Evolutionary conservation across 2,888 invertebrate species (phyloP).

Genomic region (Heteropelma amictum): DNA sequence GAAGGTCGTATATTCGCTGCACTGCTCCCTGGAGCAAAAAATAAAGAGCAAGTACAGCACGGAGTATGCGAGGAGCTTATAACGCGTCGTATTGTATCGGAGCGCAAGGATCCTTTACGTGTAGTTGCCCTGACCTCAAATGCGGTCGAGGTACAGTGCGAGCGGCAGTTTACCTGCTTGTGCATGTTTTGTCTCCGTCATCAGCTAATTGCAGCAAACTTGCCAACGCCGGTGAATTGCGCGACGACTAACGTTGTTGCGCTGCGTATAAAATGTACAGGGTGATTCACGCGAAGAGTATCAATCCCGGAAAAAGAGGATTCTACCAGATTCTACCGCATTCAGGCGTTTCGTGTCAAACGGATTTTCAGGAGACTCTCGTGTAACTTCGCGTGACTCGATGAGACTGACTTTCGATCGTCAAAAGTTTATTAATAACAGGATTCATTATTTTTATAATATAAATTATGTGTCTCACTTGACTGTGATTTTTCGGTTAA

Average conservation of each 20-base stretch:
- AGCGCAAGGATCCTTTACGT: conserved; percentile 69
- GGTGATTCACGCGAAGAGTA: too few relatives aligned
- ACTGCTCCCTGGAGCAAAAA: background rate
- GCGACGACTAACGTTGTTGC: conserved; percentile 1
- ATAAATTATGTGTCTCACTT: too few relatives aligned
- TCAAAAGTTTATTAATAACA: too few relatives aligned
- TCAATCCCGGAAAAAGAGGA: too few relatives aligned
- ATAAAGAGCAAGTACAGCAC: background rate
- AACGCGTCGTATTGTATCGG: conserved; percentile 15
- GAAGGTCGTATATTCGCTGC: conserved; percentile 21
- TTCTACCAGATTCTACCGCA: too few relatives aligned
- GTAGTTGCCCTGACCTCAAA: conserved; percentile 74
- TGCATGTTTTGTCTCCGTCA: conserved; percentile 33
- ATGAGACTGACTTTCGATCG: too few relatives aligned
- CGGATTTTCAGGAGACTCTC: too few relatives aligned
- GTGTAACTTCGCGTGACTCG: too few relatives aligned
- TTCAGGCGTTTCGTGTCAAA: too few relatives aligned
- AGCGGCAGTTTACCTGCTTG: conserved; percentile 28
- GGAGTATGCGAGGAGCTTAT: conserved; percentile 5
- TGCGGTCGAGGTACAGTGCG: conserved; percentile 21
- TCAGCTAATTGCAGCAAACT: conserved; percentile 40
- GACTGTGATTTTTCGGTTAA: too few relatives aligned
- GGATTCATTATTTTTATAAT: too few relatives aligned
- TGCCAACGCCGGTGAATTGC: background rate
- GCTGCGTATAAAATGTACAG: background rate